Evolutionary conservation across 2,113 vertebrate genomes (phyloP).

Genomic region (Pangasianodon gigas): DNA sequence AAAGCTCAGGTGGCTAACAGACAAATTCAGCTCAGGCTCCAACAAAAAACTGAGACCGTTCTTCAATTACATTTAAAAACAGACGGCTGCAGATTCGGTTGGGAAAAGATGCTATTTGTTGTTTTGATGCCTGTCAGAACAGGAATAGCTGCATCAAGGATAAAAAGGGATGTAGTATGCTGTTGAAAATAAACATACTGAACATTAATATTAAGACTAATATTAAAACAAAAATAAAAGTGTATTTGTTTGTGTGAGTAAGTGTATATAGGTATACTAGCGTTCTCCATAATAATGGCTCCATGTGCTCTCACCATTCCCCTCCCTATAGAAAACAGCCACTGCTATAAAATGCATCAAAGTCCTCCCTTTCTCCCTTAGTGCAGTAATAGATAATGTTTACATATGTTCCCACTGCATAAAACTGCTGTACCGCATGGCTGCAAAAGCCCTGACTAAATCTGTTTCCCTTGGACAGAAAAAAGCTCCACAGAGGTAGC

Average conservation of each 20-base stretch:
- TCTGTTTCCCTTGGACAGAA: slow-evolving; percentile 92
- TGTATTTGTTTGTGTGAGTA: neutral
- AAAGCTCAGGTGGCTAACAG: slow-evolving; percentile 58
- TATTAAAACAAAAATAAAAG: neutral
- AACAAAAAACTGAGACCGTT: slow-evolving; percentile 6
- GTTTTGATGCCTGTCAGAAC: neutral
- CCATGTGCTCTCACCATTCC: slow-evolving; percentile 22
- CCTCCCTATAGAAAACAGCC: slow-evolving; percentile 81
- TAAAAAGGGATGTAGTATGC: neutral
- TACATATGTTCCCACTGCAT: slow-evolving; percentile 91
- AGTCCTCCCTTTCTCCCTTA: slow-evolving; percentile 83
- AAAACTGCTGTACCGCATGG: slow-evolving; percentile 93
- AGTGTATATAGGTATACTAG: neutral
- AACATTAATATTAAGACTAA: neutral
- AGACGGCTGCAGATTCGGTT: neutral
- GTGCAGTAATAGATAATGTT: slow-evolving; percentile 92
- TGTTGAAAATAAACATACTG: neutral
- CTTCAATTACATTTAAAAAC: neutral
- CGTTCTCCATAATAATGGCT: slow-evolving; percentile 15
- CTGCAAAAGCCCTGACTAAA: slow-evolving; percentile 96
- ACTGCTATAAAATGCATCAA: slow-evolving; percentile 78
- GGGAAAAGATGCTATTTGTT: neutral
- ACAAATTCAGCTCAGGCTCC: slow-evolving; percentile 39
- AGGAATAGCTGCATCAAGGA: neutral
- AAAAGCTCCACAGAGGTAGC: slow-evolving; percentile 79